Evolutionary conservation across 1,140 invertebrate genomes (phyloP), one percentile per base, ranked within the genome.

Genomic region (Druon quercuslanigerum): DNA sequence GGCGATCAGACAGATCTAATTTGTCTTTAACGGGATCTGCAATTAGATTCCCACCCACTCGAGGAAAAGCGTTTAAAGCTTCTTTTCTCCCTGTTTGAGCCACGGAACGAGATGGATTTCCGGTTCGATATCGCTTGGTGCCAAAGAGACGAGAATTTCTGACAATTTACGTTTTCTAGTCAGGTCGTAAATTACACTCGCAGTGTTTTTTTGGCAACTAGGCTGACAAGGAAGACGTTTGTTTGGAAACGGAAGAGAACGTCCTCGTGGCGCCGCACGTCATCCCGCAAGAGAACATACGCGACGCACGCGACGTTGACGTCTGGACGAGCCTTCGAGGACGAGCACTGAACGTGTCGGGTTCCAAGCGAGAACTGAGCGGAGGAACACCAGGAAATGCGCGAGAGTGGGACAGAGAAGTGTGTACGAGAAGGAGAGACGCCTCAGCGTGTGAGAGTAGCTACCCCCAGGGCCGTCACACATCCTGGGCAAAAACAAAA

Each of bases 291-390:
- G 76, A 77, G 74, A 73, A 71, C 73, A 78, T 66, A 72, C 77
- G 46, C 77, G 57, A 70, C 74, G 75, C 50, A 54, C 71, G 57
- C 51, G 51, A 75, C 72, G 70, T 78, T 74, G 80, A 71, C 54
- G 16, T 25, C 46, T 72, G 76, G 71, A 19, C 77, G 73, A 83
- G 85, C 82, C 85, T 84, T 85, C 85, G 82, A 85, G 87, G 79
- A 82, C 82, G 87, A 66, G 60, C 33, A 66, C 60, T 66, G 60
- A 66, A 40, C 60, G 60, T 66, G 60, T 16, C 60, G 25, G 80
- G 86, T 85, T 87, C 88, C 87, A 84, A 84, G 83, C 82, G 86
- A 87, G 86, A 87, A 87, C 87, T 89, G 85, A 90, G 83, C 80
- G 73, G 75, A 85, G 85, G 79, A 84, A 77, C 81, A 79, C 75